These are phyloP conservation scores for Bradypodion pumilum DNA, from an alignment of 2,797 vertebrate genomes.

Conservation along the genomic window DNA sequence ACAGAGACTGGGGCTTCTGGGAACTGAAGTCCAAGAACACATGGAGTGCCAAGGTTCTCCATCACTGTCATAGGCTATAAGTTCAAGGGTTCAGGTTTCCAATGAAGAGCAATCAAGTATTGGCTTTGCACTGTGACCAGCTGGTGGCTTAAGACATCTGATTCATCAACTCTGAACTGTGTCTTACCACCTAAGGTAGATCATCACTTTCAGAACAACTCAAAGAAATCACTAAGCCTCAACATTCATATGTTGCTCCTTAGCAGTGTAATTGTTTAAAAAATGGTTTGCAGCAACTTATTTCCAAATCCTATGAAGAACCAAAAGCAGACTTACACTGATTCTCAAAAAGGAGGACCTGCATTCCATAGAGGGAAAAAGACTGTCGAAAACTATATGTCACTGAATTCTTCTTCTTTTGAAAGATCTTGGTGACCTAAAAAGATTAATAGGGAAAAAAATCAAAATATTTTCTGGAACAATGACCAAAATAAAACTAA, in stretches of 20 bases:
- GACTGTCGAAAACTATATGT: slow-evolving; percentile 98
- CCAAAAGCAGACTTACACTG: slow-evolving; percentile 85
- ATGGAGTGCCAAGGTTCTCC: no score
- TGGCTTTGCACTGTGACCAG: background rate
- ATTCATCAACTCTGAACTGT: background rate
- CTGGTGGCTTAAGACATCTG: background rate
- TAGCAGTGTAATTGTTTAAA: slow-evolving; percentile 1
- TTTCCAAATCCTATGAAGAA: background rate
- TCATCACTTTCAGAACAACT: background rate
- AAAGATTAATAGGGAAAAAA: slow-evolving; percentile 36
- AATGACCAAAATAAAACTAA: no score
- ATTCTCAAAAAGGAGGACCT: slow-evolving; percentile 95
- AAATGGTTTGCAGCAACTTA: background rate
- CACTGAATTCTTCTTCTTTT: slow-evolving; percentile 98
- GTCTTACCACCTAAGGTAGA: background rate
- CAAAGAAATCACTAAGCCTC: background rate
- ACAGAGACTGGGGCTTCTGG: no score
- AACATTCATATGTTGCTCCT: background rate
- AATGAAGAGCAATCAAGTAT: background rate
- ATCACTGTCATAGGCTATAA: background rate
- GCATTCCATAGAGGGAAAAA: slow-evolving; percentile 95
- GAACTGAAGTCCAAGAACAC: no score
- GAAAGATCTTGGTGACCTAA: slow-evolving; percentile 98
- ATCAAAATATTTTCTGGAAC: slow-evolving; percentile 12
- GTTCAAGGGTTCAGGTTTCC: background rate